phyloP scores from a whole-genome alignment of 2,888 invertebrate genomes.

The Hecatera dysodea region DNA sequence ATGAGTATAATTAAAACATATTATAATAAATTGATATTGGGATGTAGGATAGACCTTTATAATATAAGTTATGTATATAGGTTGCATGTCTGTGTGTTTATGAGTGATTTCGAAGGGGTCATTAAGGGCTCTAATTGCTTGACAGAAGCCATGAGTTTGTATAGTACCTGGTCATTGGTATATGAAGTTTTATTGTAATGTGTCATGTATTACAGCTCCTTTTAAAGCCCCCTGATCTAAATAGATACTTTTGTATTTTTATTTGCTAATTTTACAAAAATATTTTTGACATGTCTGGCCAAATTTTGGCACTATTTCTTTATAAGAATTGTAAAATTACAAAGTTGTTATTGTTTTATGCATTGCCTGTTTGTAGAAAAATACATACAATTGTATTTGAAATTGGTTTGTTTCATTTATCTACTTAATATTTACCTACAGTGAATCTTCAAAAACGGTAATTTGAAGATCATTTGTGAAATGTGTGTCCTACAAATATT shows the following conservation, averaged over 20 bases:
- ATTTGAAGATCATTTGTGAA: no score
- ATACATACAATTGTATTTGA: slow-evolving; percentile 49
- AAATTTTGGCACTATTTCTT: slow-evolving; percentile 48
- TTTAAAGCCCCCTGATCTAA: slow-evolving; percentile 15
- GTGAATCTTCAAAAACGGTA: no score
- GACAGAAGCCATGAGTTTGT: neutral
- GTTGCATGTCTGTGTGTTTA: slow-evolving; percentile 53
- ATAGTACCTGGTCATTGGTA: neutral
- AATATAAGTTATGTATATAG: slow-evolving; percentile 52
- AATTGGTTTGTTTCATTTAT: slow-evolving; percentile 35
- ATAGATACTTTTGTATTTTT: slow-evolving; percentile 28
- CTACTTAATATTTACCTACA: neutral
- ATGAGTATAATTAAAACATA: slow-evolving; percentile 35
- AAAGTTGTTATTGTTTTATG: slow-evolving; percentile 66
- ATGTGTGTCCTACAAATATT: no score
- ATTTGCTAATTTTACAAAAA: slow-evolving; percentile 26
- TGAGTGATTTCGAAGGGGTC: slow-evolving; percentile 4
- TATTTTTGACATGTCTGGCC: slow-evolving; percentile 44
- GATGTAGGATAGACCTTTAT: slow-evolving; percentile 48
- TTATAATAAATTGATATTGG: slow-evolving; percentile 42
- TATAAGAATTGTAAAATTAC: slow-evolving; percentile 47
- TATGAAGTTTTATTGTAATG: neutral
- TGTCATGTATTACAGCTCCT: neutral
- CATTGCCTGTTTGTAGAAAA: slow-evolving; percentile 60
- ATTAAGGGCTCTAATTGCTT: neutral